Conservation (phyloP, 2,888 invertebrate genomes). For the Tetranychus truncatus region DNA sequence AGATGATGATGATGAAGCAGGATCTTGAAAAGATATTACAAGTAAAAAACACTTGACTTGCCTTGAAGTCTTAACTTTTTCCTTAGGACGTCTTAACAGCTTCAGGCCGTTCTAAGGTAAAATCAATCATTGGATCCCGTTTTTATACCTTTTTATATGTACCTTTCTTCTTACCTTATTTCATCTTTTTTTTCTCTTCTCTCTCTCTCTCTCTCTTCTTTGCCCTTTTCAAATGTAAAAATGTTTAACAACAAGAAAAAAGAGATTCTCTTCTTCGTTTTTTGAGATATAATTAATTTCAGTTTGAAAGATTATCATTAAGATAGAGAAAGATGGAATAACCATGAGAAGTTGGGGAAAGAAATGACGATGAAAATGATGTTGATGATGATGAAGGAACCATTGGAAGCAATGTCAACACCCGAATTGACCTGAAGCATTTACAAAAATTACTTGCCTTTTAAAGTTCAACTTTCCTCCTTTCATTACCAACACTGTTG, state of each 20-base stretch:
- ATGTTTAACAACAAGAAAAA: neutral
- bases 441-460: neutral
- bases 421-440: neutral
- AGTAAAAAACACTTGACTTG: neutral
- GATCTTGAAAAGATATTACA: neutral
- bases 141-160: neutral
- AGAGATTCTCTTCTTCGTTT: neutral
- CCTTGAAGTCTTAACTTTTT: neutral
- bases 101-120: slow-evolving; percentile 1
- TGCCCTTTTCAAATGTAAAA: neutral
- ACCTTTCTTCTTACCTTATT: no score
- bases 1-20: neutral
- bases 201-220: neutral
- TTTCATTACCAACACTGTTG: neutral
- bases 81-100: neutral
- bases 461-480: neutral
- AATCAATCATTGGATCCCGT: neutral
- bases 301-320: neutral
- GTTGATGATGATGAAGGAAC: neutral
- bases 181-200: no score
- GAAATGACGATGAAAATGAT: neutral
- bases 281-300: slow-evolving; percentile 1
- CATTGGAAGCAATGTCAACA: neutral
- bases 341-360: neutral
- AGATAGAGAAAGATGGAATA: neutral